These are phyloP conservation scores for Portevinia maculata DNA, from an alignment of 2,888 invertebrate genomes.

Conservation along the genomic window DNA sequence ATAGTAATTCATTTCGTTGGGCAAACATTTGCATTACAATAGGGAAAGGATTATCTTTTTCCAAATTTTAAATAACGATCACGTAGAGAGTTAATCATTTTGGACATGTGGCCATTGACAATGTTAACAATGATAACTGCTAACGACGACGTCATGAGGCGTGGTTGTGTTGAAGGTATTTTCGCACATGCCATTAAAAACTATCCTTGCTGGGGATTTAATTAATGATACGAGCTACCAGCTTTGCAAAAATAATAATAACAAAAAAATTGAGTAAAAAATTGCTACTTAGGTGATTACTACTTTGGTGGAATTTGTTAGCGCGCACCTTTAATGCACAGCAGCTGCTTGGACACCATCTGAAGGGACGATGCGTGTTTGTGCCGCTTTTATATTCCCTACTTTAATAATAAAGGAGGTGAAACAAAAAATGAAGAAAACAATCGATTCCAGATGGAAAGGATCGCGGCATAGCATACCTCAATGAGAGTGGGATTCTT, in stretches of 20 bases:
- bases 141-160: conserved; percentile 22
- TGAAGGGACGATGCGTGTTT: conserved; percentile 1
- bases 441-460: conserved; percentile 25
- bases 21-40: conserved; percentile 54
- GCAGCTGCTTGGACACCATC: conserved; percentile 25
- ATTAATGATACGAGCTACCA: conserved; percentile 20
- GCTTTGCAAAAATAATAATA: background rate
- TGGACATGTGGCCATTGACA: conserved; percentile 36
- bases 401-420: conserved; percentile 18
- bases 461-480: conserved; percentile 22
- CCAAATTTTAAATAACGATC: conserved; percentile 23
- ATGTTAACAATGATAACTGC: conserved; percentile 15
- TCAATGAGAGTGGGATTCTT: conserved; percentile 19
- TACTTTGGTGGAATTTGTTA: conserved; percentile 40
- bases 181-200: background rate
- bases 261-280: background rate
- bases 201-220: conserved; percentile 30
- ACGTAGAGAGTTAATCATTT: conserved; percentile 50
- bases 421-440: conserved; percentile 8
- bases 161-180: conserved; percentile 13
- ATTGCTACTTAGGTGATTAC: conserved; percentile 47
- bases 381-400: conserved; percentile 10
- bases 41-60: conserved; percentile 32
- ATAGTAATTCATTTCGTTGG: conserved; percentile 22
- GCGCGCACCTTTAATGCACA: conserved; percentile 24